Conservation (phyloP, 2,888 invertebrate species). For the Stratiomys singularior region DNA sequence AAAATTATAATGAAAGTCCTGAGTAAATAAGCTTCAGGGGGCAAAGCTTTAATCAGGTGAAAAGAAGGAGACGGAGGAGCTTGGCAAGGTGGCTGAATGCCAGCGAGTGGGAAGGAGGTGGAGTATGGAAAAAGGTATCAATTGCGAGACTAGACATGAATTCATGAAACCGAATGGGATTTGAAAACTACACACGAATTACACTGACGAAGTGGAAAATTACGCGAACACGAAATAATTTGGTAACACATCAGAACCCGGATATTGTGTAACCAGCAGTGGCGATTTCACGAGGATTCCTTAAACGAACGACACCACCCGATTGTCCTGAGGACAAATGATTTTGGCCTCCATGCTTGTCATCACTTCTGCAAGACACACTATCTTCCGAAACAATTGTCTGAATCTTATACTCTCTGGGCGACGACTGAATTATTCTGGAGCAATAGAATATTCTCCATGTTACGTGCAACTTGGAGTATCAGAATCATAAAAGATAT, state of each 20-base stretch:
- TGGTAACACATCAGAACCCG: background rate
- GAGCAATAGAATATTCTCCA: background rate
- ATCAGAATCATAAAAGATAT: too few relatives aligned
- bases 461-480: too few relatives aligned
- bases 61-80: constrained; percentile 6
- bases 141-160: background rate
- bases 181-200: background rate
- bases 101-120: background rate
- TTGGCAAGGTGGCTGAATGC: background rate
- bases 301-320: background rate
- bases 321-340: constrained; percentile 9
- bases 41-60: constrained; percentile 34
- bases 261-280: background rate
- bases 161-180: background rate
- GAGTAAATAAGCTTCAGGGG: background rate
- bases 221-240: constrained; percentile 2
- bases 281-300: background rate
- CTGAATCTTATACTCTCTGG: constrained; percentile 28
- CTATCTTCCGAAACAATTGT: constrained; percentile 22
- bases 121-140: constrained; percentile 15
- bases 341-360: constrained; percentile 29
- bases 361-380: background rate
- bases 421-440: constrained; percentile 22
- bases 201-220: background rate
- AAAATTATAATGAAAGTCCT: background rate